A percentile compares a stretch with the other conserved stretches of the same genome.
Evolutionary conservation across 2,113 vertebrate genomes (phyloP).

Genomic region (Polypterus bichir): DNA sequence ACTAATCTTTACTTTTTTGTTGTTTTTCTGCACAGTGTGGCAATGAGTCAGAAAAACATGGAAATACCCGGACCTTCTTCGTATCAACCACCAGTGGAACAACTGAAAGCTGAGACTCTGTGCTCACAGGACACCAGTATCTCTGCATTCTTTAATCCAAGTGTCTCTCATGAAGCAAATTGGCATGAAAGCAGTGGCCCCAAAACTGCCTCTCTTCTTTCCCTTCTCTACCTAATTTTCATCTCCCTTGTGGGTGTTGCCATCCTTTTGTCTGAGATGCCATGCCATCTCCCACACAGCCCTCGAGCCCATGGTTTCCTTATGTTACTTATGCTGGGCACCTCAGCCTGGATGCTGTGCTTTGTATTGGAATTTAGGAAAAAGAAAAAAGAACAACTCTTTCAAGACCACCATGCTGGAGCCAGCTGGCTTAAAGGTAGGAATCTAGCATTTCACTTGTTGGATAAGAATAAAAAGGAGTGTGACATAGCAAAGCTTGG

Average conservation of each 20-base stretch:
- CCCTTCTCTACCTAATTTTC: constrained; percentile 23
- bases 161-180: not conserved
- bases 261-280: constrained; percentile 21
- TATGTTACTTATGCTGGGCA: constrained; percentile 22
- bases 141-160: not conserved
- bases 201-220: constrained; percentile 18
- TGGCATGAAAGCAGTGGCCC: constrained; percentile 1
- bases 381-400: constrained; percentile 15
- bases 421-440: constrained; percentile 27
- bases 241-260: constrained; percentile 23
- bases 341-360: constrained; percentile 27
- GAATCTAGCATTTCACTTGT: no score
- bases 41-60: not conserved
- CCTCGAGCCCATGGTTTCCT: constrained; percentile 17
- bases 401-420: constrained; percentile 26
- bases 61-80: not conserved
- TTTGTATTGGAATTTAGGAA: constrained; percentile 17
- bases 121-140: constrained; percentile 5
- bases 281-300: constrained; percentile 15
- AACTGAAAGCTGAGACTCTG: not conserved
- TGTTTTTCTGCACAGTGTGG: not conserved
- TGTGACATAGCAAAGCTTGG: no score
- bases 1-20: no score
- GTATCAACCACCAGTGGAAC: not conserved
- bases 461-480: no score